Conservation (phyloP, 2,113 vertebrate species). For the Myocastor coypus region DNA sequence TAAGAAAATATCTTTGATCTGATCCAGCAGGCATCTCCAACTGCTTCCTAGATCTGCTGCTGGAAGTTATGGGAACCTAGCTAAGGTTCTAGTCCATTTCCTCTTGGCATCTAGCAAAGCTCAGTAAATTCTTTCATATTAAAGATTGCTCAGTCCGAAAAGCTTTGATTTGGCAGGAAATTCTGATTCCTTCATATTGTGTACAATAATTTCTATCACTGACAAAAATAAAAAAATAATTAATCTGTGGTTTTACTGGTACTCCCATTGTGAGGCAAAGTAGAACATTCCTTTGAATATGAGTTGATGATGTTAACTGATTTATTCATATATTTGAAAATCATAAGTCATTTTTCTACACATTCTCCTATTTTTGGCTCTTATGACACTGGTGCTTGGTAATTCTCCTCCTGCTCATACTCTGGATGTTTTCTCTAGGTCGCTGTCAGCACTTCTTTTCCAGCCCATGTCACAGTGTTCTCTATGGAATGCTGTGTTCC, state of each 20-base stretch:
- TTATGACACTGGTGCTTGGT: background rate
- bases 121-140: background rate
- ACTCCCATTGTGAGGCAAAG: background rate
- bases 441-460: background rate
- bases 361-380: background rate
- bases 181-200: background rate
- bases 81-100: background rate
- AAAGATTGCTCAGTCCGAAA: background rate
- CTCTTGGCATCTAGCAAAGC: background rate
- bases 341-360: background rate
- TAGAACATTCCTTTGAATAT: slow-evolving; percentile 26
- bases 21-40: background rate
- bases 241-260: background rate
- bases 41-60: background rate
- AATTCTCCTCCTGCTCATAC: background rate
- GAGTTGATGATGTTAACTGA: background rate
- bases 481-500: background rate
- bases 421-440: background rate
- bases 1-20: background rate
- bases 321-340: background rate
- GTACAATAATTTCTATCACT: background rate
- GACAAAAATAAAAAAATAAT: background rate
- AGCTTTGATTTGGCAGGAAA: background rate
- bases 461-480: background rate
- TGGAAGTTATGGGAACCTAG: background rate